These are phyloP conservation scores for Eupithecia insigniata DNA, from an alignment of 2,888 invertebrate species.

Conservation along the genomic window DNA sequence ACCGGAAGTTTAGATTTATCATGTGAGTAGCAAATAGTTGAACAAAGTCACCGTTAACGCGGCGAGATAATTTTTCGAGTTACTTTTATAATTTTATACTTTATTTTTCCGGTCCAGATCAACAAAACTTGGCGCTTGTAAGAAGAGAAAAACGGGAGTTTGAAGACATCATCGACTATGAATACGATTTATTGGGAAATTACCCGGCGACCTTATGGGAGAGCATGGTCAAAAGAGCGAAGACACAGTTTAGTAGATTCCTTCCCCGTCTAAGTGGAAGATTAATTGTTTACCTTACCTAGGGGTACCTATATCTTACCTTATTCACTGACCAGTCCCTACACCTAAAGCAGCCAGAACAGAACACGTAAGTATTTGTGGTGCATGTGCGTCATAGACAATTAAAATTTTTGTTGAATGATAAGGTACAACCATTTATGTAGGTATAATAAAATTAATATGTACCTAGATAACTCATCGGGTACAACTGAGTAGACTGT, in stretches of 20 bases:
- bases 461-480: too few relatives aligned
- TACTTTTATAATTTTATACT: neutral
- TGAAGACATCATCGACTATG: constrained; percentile 72
- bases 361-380: too few relatives aligned
- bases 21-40: constrained; percentile 46
- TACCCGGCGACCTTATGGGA: constrained; percentile 74
- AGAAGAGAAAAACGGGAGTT: constrained; percentile 65
- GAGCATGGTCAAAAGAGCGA: constrained; percentile 72
- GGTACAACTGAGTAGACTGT: too few relatives aligned
- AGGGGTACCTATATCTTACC: too few relatives aligned
- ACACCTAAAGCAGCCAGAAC: too few relatives aligned
- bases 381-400: too few relatives aligned
- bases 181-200: constrained; percentile 57
- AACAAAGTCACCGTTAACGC: neutral
- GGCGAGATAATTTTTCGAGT: neutral
- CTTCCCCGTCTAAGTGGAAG: neutral
- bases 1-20: constrained; percentile 44
- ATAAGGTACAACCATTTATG: too few relatives aligned
- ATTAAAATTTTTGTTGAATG: too few relatives aligned
- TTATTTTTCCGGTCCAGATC: constrained; percentile 42
- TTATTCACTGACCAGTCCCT: too few relatives aligned
- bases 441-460: too few relatives aligned
- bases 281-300: too few relatives aligned
- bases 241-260: constrained; percentile 74
- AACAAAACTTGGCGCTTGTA: constrained; percentile 34